A percentile compares a stretch with the other conserved stretches of the same genome.
Conservation (phyloP, 1,140 invertebrate genomes). For the Brachionus manjavacas region DNA sequence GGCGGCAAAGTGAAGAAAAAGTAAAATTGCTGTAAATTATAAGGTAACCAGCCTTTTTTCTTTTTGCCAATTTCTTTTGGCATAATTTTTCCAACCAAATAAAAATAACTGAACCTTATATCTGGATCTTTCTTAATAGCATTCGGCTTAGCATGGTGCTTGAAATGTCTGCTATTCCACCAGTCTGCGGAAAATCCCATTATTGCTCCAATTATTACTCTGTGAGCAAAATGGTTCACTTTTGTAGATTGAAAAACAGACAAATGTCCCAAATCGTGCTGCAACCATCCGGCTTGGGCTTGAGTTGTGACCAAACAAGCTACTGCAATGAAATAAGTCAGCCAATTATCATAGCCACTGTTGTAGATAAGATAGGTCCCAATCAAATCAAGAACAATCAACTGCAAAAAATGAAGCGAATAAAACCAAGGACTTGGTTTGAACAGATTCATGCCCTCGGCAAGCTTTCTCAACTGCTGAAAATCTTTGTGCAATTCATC, state of each 20-base stretch:
- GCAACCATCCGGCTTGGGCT: constrained; percentile 45
- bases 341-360: not conserved
- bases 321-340: not conserved
- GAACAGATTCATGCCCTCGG: not conserved
- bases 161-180: constrained; percentile 57
- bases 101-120: constrained; percentile 50
- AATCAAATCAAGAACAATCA: not conserved
- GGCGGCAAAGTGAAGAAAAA: constrained; percentile 44
- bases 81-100: constrained; percentile 48
- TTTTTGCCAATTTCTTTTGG: constrained; percentile 33
- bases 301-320: not conserved
- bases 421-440: not conserved
- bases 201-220: constrained; percentile 43
- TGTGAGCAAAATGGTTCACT: constrained; percentile 43
- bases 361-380: not conserved
- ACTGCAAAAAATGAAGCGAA: not conserved
- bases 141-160: constrained; percentile 57
- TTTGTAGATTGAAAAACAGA: constrained; percentile 44
- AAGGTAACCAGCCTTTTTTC: constrained; percentile 45
- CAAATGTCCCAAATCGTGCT: constrained; percentile 46
- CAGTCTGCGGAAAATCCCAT: constrained; percentile 46
- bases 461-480: not conserved
- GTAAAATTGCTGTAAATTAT: constrained; percentile 46
- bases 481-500: constrained; percentile 19
- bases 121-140: constrained; percentile 53